Conservation (phyloP, 2,888 invertebrate species). For the Chrysolina oricalcia region DNA sequence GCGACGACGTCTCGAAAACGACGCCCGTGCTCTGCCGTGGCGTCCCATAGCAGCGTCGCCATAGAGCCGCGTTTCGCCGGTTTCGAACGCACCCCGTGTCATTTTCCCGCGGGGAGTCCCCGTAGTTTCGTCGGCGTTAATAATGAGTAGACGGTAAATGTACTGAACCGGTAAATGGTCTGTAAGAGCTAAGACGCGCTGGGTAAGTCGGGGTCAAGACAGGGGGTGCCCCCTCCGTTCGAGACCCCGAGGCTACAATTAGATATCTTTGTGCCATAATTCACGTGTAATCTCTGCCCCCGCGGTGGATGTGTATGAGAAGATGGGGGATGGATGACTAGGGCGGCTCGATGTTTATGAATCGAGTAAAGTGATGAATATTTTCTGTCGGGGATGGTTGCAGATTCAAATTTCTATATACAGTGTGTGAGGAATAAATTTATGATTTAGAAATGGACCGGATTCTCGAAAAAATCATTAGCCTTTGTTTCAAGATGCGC, state of each 20-base stretch:
- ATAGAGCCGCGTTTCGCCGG: not conserved
- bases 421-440: too few relatives aligned
- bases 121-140: slow-evolving; percentile 63
- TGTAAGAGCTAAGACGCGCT: slow-evolving; percentile 64
- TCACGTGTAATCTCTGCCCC: slow-evolving; percentile 75
- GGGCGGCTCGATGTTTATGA: slow-evolving; percentile 23
- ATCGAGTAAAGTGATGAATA: slow-evolving; percentile 4
- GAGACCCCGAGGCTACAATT: slow-evolving; percentile 69
- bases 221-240: slow-evolving; percentile 57
- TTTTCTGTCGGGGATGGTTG: slow-evolving; percentile 25
- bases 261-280: slow-evolving; percentile 75
- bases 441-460: too few relatives aligned
- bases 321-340: not conserved
- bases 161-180: slow-evolving; percentile 72
- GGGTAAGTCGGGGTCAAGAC: slow-evolving; percentile 66
- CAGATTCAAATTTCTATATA: not conserved
- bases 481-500: too few relatives aligned
- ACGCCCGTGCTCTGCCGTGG: not conserved
- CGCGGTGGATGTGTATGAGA: slow-evolving; percentile 35
- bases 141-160: slow-evolving; percentile 70
- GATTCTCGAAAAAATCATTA: too few relatives aligned
- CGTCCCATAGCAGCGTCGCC: not conserved
- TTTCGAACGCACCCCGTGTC: slow-evolving; percentile 16
- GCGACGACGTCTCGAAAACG: slow-evolving; percentile 51
- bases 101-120: slow-evolving; percentile 22